A percentile compares a stretch with the other conserved stretches of the same genome.
Evolutionary conservation across 2,797 vertebrate species (phyloP).

Genomic region (Phrynocephalus forsythii): DNA sequence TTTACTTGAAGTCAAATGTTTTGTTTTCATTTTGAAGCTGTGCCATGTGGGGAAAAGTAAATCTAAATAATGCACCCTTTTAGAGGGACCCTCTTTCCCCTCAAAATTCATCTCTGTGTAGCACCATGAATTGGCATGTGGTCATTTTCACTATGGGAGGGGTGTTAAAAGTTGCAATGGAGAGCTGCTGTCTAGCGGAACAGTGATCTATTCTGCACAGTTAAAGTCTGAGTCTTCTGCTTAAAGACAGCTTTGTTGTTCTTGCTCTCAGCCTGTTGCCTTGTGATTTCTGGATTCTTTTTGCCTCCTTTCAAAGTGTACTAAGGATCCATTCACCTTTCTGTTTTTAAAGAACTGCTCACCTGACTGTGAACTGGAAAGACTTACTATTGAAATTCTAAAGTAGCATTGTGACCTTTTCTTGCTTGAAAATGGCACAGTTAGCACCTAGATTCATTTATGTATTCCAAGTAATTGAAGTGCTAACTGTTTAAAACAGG

Average conservation of each 20-base stretch:
- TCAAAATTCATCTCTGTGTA: background rate
- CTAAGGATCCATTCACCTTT: slow-evolving; percentile 7
- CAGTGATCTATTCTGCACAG: background rate
- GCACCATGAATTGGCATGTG: background rate
- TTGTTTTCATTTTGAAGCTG: background rate
- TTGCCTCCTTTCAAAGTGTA: background rate
- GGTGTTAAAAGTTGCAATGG: background rate
- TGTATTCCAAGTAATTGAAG: background rate
- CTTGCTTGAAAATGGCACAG: background rate
- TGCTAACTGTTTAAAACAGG: background rate
- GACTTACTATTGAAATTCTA: slow-evolving; percentile 39
- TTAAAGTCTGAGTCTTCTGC: background rate
- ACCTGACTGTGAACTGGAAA: slow-evolving; percentile 43
- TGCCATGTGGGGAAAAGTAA: background rate
- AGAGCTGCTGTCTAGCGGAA: background rate
- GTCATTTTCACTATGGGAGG: too few species aligned
- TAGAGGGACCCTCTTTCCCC: background rate
- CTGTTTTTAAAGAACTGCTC: slow-evolving; percentile 27
- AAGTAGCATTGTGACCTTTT: background rate
- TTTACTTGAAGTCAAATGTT: background rate
- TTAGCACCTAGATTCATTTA: background rate
- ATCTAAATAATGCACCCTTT: background rate
- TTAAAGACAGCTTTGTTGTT: background rate
- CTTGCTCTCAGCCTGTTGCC: slow-evolving; percentile 1
- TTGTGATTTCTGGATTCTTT: background rate